A percentile compares a stretch with the other conserved stretches of the same genome.
Conservation (phyloP, 2,113 vertebrate species). For the Anolis sagrei region DNA sequence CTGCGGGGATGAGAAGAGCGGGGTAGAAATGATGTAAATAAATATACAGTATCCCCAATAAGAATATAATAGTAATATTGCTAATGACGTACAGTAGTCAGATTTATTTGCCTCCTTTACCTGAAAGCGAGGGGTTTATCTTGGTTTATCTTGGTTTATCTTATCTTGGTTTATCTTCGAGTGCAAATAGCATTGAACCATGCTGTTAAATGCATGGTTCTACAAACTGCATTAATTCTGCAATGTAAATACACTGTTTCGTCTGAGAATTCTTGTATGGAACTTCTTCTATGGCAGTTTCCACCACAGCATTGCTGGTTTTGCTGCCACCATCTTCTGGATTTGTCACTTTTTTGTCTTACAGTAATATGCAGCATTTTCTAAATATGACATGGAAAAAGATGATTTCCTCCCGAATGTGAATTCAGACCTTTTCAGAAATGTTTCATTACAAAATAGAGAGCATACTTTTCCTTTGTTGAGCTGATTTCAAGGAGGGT, state of each 20-base stretch:
- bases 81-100: no score
- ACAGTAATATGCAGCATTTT: background rate
- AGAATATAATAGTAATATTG: no score
- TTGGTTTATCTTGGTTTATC: no score
- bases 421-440: background rate
- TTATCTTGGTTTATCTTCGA: no score
- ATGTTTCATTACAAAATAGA: conserved; percentile 23
- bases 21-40: no score
- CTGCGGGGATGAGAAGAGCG: no score
- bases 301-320: no score
- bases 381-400: background rate
- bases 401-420: conserved; percentile 32
- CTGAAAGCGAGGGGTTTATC: no score
- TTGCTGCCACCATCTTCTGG: background rate
- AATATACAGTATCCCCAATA: no score
- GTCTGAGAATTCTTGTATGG: background rate
- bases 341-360: background rate
- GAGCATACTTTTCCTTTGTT: conserved; percentile 21
- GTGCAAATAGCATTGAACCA: no score
- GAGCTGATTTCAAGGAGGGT: background rate
- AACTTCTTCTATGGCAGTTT: background rate
- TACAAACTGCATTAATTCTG: background rate
- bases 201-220: background rate
- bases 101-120: no score
- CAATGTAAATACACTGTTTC: background rate